These are phyloP conservation scores for Gobius niger DNA, from an alignment of 2,113 vertebrate species.

Conservation along the genomic window DNA sequence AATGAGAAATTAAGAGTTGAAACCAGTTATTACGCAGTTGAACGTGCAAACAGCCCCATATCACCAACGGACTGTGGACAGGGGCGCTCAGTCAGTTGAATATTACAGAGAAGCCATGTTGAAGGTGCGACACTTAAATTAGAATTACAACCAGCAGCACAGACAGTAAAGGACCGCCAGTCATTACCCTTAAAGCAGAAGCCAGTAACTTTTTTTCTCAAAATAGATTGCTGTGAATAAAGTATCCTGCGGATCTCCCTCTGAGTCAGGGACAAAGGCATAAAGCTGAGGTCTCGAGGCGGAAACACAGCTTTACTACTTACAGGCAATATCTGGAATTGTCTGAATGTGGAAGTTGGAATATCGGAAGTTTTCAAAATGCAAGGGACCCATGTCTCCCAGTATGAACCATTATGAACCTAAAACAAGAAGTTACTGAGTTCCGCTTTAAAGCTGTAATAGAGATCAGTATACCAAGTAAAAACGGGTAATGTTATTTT, in stretches of 20 bases:
- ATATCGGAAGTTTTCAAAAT: no score
- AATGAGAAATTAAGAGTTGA: conserved; percentile 9
- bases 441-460: conserved; percentile 61
- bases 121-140: conserved; percentile 35
- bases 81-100: conserved; percentile 31
- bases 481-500: conserved; percentile 66
- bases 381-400: no score
- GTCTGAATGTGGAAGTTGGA: no score
- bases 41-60: conserved; percentile 55
- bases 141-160: conserved; percentile 40
- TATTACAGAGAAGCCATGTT: conserved; percentile 20
- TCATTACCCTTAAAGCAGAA: conserved; percentile 42
- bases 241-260: neutral
- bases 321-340: no score
- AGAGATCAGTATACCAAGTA: conserved; percentile 63
- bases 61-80: conserved; percentile 49
- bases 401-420: no score
- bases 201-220: neutral
- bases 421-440: neutral
- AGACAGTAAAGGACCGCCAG: conserved; percentile 35
- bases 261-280: neutral
- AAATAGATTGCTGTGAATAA: neutral
- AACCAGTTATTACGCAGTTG: conserved; percentile 34
- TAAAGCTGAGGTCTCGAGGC: no score
- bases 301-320: no score